phyloP scores from a whole-genome alignment of 2,797 vertebrate species.

The Siniperca scherzeri region DNA sequence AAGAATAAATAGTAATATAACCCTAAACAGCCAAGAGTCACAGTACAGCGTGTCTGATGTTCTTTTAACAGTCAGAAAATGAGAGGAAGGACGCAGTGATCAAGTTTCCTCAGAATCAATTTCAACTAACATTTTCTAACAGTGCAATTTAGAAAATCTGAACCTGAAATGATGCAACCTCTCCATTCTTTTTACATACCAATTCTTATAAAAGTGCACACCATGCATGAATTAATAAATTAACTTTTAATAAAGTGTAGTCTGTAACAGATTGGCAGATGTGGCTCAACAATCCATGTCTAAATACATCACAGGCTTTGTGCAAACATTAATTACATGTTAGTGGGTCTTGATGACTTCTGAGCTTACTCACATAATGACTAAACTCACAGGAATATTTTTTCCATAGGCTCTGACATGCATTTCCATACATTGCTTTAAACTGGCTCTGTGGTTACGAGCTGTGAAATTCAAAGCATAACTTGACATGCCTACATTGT shows the following conservation, averaged over 20 bases:
- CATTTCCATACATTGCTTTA: slow-evolving; percentile 5
- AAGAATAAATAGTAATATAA: background rate
- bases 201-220: background rate
- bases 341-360: slow-evolving; percentile 21
- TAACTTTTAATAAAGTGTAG: background rate
- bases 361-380: slow-evolving; percentile 3
- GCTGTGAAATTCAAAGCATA: slow-evolving; percentile 36
- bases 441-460: background rate
- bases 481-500: background rate
- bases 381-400: slow-evolving; percentile 10
- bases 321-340: slow-evolving; percentile 20
- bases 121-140: background rate
- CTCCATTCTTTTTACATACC: background rate
- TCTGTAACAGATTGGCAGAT: slow-evolving; percentile 9
- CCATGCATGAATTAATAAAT: slow-evolving; percentile 4
- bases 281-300: background rate
- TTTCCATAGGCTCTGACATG: background rate
- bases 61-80: background rate
- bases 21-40: background rate
- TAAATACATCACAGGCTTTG: slow-evolving; percentile 27
- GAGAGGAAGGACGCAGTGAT: background rate
- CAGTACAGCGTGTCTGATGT: background rate
- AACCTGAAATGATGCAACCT: background rate
- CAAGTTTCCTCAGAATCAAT: background rate
- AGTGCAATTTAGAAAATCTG: background rate